A percentile compares a stretch with the other conserved stretches of the same genome.
Evolutionary conservation across 2,888 invertebrate species (phyloP).

Genomic region (Notodromas monacha): DNA sequence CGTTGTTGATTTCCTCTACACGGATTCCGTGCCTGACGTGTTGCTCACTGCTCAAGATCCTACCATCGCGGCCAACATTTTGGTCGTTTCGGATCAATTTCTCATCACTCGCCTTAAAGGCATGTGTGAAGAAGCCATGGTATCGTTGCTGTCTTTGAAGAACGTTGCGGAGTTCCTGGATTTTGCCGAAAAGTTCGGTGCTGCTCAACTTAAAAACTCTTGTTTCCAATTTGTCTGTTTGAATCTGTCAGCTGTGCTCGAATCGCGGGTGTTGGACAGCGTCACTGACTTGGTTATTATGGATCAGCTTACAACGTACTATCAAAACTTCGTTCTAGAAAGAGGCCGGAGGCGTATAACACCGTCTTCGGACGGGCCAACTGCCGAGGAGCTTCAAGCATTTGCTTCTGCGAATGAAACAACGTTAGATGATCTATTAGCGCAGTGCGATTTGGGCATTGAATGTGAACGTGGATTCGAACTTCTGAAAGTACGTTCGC

Average conservation of each 20-base stretch:
- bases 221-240: constrained; percentile 43
- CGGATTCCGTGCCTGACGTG: constrained; percentile 27
- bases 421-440: no score
- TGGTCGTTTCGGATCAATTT: constrained; percentile 45
- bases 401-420: no score
- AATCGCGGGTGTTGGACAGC: no score
- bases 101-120: constrained; percentile 33
- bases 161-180: constrained; percentile 42
- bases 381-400: no score
- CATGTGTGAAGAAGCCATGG: constrained; percentile 31
- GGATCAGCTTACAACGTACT: no score
- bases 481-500: no score
- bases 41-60: constrained; percentile 29
- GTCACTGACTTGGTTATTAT: no score
- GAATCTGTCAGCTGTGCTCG: constrained; percentile 35
- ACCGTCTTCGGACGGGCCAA: no score
- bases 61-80: constrained; percentile 35
- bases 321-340: no score
- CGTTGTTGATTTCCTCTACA: constrained; percentile 39
- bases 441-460: no score
- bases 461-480: no score
- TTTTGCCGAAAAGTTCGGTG: constrained; percentile 40
- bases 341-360: no score
- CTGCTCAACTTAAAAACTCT: constrained; percentile 29
- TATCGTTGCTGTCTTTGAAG: constrained; percentile 30